A percentile compares a stretch with the other conserved stretches of the same genome.
These are phyloP conservation scores for Cephus rjabovi DNA, from an alignment of 2,888 invertebrate genomes.

Conservation along the genomic window DNA sequence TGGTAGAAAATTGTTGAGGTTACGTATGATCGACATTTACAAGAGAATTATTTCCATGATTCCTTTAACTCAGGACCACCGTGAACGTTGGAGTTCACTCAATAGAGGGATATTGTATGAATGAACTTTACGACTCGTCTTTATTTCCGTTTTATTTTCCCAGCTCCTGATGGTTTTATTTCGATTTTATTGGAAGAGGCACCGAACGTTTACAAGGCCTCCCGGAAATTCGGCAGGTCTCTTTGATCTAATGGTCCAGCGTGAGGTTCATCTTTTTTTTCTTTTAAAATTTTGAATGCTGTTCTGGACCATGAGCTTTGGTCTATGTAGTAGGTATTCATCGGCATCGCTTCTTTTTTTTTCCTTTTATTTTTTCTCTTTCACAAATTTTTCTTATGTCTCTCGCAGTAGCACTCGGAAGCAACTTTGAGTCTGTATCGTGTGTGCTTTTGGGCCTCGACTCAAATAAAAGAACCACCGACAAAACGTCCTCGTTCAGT, in stretches of 20 bases:
- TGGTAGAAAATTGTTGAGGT: neutral
- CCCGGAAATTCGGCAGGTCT: constrained; percentile 44
- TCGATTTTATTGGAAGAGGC: constrained; percentile 53
- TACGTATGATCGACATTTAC: neutral
- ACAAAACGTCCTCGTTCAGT: constrained; percentile 20
- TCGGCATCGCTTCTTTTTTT: neutral
- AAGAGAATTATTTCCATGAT: neutral
- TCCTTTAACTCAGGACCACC: constrained; percentile 32
- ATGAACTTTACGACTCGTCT: constrained; percentile 58
- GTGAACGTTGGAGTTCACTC: constrained; percentile 33
- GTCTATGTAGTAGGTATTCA: neutral
- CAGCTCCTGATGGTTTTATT: constrained; percentile 52
- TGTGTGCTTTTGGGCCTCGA: constrained; percentile 11
- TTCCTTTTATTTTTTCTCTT: neutral
- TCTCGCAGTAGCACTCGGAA: constrained; percentile 1
- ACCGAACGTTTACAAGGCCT: constrained; percentile 44
- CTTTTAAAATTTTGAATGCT: neutral
- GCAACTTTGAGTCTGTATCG: constrained; percentile 10
- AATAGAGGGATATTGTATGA: constrained; percentile 49
- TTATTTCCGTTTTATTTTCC: constrained; percentile 50
- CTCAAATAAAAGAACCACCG: constrained; percentile 21
- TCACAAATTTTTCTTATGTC: neutral
- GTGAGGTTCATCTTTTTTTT: constrained; percentile 1
- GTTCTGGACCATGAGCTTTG: neutral
- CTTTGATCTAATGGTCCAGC: constrained; percentile 46